Conservation (phyloP, 2,888 invertebrate genomes). For the Onthophagus sagittarius region DNA sequence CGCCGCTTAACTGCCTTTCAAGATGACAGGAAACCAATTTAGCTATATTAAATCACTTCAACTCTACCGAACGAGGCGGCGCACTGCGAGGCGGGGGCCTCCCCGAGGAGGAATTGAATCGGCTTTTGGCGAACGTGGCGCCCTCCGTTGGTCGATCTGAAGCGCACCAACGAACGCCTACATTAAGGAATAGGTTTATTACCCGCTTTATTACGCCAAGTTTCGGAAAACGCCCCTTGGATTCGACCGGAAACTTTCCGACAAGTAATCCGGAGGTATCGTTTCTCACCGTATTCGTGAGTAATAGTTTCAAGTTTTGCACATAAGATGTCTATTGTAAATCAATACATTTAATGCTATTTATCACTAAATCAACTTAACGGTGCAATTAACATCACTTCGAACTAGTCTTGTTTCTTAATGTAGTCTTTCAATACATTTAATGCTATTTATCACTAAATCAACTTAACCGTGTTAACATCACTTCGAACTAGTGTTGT, state of each 20-base stretch:
- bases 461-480: too few relatives aligned
- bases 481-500: too few relatives aligned
- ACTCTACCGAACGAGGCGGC: neutral
- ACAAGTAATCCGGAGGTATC: neutral
- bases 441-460: too few relatives aligned
- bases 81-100: neutral
- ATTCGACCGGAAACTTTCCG: neutral
- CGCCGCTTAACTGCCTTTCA: conserved; percentile 8
- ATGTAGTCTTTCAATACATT: too few relatives aligned
- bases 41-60: conserved; percentile 14
- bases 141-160: neutral
- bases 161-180: neutral
- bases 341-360: neutral
- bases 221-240: neutral
- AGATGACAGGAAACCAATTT: conserved; percentile 14
- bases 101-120: neutral
- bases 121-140: conserved; percentile 3
- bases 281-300: neutral
- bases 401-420: too few relatives aligned
- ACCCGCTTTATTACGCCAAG: neutral
- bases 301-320: neutral
- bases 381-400: too few relatives aligned
- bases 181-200: neutral
- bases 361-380: too few relatives aligned
- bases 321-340: neutral